A percentile compares a stretch with the other conserved stretches of the same genome.
phyloP scores from a whole-genome alignment of 2,797 vertebrate species.

The Nyctibius grandis region DNA sequence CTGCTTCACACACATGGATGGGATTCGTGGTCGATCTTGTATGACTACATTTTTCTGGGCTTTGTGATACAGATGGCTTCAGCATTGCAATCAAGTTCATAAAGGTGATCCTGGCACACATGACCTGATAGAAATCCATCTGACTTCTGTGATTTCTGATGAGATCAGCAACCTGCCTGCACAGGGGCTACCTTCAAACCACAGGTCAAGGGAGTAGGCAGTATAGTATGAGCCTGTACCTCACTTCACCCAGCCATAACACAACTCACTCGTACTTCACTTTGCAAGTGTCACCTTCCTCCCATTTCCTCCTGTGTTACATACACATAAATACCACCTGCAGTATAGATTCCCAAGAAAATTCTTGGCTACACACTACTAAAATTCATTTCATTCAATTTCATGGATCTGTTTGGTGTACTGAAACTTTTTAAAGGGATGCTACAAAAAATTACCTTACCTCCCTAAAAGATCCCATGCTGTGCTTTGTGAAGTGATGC shows the following conservation, averaged over 20 bases:
- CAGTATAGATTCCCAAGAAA: neutral
- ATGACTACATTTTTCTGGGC: neutral
- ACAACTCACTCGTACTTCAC: neutral
- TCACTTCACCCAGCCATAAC: neutral
- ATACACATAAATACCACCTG: neutral
- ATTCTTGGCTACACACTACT: neutral
- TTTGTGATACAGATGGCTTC: neutral
- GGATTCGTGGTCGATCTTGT: accelerated
- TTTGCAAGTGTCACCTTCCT: neutral
- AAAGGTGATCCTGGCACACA: neutral
- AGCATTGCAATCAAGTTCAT: neutral
- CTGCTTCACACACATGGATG: neutral
- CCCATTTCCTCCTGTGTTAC: neutral
- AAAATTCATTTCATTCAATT: neutral
- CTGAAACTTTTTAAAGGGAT: neutral
- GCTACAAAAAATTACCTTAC: neutral
- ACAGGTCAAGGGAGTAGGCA: neutral
- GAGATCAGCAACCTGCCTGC: neutral
- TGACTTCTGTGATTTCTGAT: neutral
- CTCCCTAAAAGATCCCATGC: neutral
- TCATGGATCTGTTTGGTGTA: neutral
- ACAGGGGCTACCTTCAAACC: accelerated
- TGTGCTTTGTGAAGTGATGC: neutral
- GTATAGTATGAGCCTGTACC: neutral
- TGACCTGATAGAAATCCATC: neutral